Evolutionary conservation across 2,888 invertebrate genomes (phyloP), one percentile per base, ranked within the genome.

Genomic region (Dynastes grantii): DNA sequence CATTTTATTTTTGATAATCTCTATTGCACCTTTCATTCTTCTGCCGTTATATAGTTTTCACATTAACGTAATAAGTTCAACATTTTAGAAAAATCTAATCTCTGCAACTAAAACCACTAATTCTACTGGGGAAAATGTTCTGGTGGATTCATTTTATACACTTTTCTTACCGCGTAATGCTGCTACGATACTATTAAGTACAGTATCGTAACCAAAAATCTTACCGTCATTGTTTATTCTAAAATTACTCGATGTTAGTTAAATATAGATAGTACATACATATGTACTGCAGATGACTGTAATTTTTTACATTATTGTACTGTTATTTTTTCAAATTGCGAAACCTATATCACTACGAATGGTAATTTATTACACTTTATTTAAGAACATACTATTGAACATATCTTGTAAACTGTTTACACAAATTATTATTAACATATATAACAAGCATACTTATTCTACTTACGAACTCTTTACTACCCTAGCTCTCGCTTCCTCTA

Each of bases 1-100:
- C n/a, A 73, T 58, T 6, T 45, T 40, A n/a, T 40, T 58, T 58
- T 73, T 73, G 11, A 73, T 40, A 1, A 58, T 73, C 58, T 73
- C 73, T 22, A 73, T 58, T 2, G 58, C 32, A 58, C 55, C 58
- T 22, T 73, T 73, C 73, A 73, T 73, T 45, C 8, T 68, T 8
- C 2, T 11, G 45, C 45, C 45, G 32, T 11, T 67, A 1, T 58
- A 58, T 58, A 11, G 11, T n/a, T 40, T 65, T 32, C 13, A 11
- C n/a, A 13, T 64, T 65, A 16, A 55, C 6, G 32, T 37, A 37
- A 4, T 2, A 37, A 5, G 32, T 16, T 55, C 9, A 65, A 65
- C 32, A 32, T 58, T 58, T 58, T 8, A 27, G 4, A 58, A 27
- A 16, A 16, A 22, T 16, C 5, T 58, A 58, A 22, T 5, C 16